Conservation (phyloP, 2,113 vertebrate species). For the Pachycephala philippinensis region DNA sequence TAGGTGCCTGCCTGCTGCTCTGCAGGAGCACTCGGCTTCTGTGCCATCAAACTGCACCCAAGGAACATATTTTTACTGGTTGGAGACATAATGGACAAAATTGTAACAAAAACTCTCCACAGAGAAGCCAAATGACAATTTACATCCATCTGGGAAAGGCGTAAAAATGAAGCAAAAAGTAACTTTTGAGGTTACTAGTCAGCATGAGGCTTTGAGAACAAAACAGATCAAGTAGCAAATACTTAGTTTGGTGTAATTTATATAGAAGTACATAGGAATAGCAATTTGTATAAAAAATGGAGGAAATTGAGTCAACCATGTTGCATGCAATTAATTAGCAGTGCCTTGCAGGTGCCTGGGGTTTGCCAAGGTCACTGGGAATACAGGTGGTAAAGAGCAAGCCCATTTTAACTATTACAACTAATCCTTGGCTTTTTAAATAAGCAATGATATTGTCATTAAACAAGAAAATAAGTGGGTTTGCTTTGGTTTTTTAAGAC, state of each 20-base stretch:
- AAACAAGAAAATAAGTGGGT: not conserved
- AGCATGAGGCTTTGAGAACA: not conserved
- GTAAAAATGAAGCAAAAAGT: not conserved
- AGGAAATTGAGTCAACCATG: not conserved
- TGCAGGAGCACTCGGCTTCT: not conserved
- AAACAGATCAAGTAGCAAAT: not conserved
- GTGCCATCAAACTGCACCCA: fast-evolving
- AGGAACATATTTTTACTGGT: not conserved
- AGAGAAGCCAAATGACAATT: not conserved
- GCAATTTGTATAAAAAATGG: not conserved
- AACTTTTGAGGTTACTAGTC: not conserved
- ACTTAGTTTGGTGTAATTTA: not conserved
- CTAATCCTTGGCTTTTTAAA: not conserved
- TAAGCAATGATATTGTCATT: not conserved
- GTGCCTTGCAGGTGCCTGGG: not conserved
- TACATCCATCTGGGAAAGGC: fast-evolving
- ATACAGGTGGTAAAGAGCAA: not conserved
- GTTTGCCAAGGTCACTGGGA: not conserved
- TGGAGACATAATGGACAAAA: not conserved
- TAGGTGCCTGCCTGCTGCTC: not conserved
- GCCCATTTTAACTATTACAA: not conserved
- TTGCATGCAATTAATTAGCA: not conserved
- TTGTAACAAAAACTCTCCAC: not conserved
- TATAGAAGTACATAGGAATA: not conserved
- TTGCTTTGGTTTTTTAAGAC: not conserved